phyloP scores from a whole-genome alignment of 2,113 vertebrate species.

The Glareola pratincola region DNA sequence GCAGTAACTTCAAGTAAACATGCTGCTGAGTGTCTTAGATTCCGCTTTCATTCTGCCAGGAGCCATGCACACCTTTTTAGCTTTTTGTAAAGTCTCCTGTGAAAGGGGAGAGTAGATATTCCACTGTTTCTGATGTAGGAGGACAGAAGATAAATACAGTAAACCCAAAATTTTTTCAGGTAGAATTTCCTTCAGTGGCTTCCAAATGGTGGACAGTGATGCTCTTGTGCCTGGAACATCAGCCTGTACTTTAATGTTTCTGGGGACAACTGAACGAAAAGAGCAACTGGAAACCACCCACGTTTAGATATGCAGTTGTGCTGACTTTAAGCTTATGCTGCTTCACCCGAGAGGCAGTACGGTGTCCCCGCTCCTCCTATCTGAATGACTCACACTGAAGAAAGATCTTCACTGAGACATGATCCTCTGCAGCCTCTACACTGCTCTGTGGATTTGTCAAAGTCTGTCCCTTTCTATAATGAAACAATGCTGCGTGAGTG shows the following conservation, averaged over 20 bases:
- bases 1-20: slow-evolving; percentile 11
- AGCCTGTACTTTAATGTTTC: background rate
- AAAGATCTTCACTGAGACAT: background rate
- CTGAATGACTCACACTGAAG: background rate
- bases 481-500: background rate
- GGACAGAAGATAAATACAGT: background rate
- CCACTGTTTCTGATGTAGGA: background rate
- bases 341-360: background rate
- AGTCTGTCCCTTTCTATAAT: background rate
- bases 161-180: background rate
- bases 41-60: background rate
- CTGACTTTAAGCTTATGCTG: background rate
- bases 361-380: background rate
- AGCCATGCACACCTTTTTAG: background rate
- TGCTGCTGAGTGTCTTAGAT: background rate
- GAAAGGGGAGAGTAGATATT: background rate
- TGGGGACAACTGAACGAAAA: background rate
- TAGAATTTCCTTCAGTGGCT: background rate
- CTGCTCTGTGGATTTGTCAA: background rate
- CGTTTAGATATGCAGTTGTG: background rate
- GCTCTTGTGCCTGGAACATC: background rate
- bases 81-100: background rate
- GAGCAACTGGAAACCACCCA: background rate
- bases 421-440: background rate
- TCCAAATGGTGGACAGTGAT: background rate